phyloP scores from a whole-genome alignment of 2,888 invertebrate species.

The Bedellia somnulentella region DNA sequence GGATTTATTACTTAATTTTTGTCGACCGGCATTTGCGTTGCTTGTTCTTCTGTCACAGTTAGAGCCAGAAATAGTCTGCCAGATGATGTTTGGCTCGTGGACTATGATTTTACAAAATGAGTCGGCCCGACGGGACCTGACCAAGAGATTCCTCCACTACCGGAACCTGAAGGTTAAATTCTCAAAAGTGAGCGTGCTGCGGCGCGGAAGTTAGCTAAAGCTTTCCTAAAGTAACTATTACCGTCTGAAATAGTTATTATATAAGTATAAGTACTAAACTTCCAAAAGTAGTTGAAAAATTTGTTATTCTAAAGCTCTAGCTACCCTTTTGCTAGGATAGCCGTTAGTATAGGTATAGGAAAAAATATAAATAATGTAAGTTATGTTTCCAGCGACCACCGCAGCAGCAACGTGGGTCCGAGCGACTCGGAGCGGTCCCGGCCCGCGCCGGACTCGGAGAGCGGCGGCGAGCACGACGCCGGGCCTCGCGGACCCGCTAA shows the following conservation, averaged over 20 bases:
- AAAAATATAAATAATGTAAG: no score
- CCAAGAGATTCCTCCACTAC: constrained; percentile 83
- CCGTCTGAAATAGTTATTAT: no score
- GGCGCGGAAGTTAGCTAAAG: no score
- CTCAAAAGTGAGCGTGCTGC: constrained; percentile 92
- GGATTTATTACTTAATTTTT: background rate
- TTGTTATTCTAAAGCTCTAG: no score
- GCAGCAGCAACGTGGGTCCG: constrained; percentile 86
- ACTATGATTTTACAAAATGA: constrained; percentile 94
- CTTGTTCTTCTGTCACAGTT: no score
- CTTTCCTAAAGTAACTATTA: no score
- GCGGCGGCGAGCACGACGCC: constrained; percentile 84
- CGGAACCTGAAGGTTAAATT: constrained; percentile 94
- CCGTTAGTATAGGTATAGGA: no score
- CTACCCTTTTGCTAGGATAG: no score
- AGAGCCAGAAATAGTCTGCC: no score
- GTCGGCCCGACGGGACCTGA: constrained; percentile 67
- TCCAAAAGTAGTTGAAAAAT: no score
- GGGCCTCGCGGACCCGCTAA: constrained; percentile 82
- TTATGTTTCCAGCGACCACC: constrained; percentile 86
- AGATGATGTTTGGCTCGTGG: constrained; percentile 97
- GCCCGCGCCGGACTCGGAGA: constrained; percentile 78
- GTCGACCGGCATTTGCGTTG: no score
- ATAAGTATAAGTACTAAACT: no score
- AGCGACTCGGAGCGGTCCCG: constrained; percentile 81